Percentiles rank a stretch among this genome's conserved stretches.
phyloP scores from a whole-genome alignment of 53 echinoderm and acorn worm genomes.

The Temnopleurus reevesii region DNA sequence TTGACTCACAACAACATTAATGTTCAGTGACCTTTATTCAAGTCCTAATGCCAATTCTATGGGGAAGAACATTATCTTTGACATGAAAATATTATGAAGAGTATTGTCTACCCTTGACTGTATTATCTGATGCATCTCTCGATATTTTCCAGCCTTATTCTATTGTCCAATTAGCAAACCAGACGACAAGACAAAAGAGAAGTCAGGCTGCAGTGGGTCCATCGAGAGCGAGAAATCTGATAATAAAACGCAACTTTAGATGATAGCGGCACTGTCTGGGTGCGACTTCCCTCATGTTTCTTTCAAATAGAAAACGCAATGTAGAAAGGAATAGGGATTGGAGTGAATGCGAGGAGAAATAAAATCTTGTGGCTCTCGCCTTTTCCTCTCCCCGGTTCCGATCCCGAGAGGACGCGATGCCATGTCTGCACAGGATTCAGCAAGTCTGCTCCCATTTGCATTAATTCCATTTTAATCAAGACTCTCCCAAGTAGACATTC shows the following conservation, averaged over 20 bases:
- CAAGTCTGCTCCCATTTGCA: constrained; percentile 38
- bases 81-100: too few relatives aligned
- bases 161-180: constrained; percentile 12
- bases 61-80: not conserved
- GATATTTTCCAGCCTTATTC: not conserved
- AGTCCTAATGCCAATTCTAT: not conserved
- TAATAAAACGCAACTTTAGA: not conserved
- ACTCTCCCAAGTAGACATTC: constrained; percentile 37
- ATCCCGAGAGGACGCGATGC: not conserved
- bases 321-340: not conserved
- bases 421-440: constrained; percentile 32
- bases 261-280: constrained; percentile 15
- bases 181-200: constrained; percentile 23
- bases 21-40: too few relatives aligned
- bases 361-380: not conserved
- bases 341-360: not conserved
- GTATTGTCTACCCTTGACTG: too few relatives aligned
- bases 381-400: not conserved
- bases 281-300: not conserved
- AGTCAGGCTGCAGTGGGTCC: not conserved
- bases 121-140: not conserved
- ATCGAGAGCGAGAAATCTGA: too few relatives aligned
- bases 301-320: not conserved
- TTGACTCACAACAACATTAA: too few relatives aligned
- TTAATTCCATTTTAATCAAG: constrained; percentile 41